phyloP scores from a whole-genome alignment of 2,113 vertebrate genomes.

The Cisticola juncidis region DNA sequence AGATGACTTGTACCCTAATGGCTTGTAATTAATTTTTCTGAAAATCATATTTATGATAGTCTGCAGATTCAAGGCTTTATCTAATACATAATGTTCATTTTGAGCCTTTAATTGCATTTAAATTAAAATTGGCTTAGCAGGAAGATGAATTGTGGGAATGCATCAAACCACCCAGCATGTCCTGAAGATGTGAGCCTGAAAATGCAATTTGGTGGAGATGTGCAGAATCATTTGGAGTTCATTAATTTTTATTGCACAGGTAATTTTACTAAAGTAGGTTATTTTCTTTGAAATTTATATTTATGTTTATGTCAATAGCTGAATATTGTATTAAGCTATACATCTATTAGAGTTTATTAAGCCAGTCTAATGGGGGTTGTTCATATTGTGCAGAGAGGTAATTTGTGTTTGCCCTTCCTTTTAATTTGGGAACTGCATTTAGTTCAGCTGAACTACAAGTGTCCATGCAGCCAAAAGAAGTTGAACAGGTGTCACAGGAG shows the following conservation, averaged over 20 bases:
- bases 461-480: not conserved
- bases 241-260: constrained; percentile 93
- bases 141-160: constrained; percentile 91
- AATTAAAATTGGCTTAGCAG: constrained; percentile 93
- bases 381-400: constrained; percentile 55
- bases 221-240: constrained; percentile 87
- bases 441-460: constrained; percentile 8
- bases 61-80: constrained; percentile 87
- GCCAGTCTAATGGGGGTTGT: constrained; percentile 72
- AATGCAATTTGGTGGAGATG: constrained; percentile 88
- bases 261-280: constrained; percentile 87
- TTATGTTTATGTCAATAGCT: constrained; percentile 85
- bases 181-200: constrained; percentile 88
- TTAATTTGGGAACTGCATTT: constrained; percentile 31
- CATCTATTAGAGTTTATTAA: constrained; percentile 81
- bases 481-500: constrained; percentile 53
- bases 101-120: constrained; percentile 93
- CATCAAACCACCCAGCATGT: constrained; percentile 90
- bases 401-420: constrained; percentile 68
- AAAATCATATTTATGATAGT: constrained; percentile 89
- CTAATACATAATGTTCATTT: constrained; percentile 95
- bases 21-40: constrained; percentile 91
- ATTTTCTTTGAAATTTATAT: constrained; percentile 86
- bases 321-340: constrained; percentile 79
- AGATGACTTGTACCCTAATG: constrained; percentile 92